Evolutionary conservation across 1,140 invertebrate genomes (phyloP).

Genomic region (Tetramorium alpestre): DNA sequence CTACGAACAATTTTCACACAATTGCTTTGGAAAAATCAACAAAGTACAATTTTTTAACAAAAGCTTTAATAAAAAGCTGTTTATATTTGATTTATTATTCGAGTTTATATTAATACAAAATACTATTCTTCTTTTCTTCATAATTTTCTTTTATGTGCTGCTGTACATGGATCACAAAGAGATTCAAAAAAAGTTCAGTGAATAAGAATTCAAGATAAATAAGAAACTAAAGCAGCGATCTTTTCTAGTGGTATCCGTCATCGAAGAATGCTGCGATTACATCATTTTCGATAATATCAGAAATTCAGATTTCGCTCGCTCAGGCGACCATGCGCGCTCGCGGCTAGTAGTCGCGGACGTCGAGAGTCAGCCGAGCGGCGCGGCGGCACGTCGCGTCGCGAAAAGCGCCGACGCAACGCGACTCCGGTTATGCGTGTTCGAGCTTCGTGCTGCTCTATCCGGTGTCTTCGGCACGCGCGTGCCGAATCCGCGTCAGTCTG

Average conservation of each 20-base stretch:
- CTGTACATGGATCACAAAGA: not conserved
- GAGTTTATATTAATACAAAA: not conserved
- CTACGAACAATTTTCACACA: not conserved
- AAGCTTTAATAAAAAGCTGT: not conserved
- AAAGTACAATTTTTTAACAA: not conserved
- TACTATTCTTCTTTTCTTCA: not conserved
- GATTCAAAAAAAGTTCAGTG: not conserved
- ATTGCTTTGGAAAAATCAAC: not conserved
- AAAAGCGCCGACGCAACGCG: slow-evolving; percentile 16
- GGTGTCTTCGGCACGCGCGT: slow-evolving; percentile 30
- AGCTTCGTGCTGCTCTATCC: slow-evolving; percentile 2
- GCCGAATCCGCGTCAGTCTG: slow-evolving; percentile 6
- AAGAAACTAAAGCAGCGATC: not conserved
- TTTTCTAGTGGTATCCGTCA: not conserved
- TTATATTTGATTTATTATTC: not conserved
- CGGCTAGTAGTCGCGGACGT: not conserved
- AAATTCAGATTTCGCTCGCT: not conserved
- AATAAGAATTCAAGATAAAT: not conserved
- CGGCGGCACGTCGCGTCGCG: not conserved
- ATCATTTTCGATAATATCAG: not conserved
- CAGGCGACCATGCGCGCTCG: not conserved
- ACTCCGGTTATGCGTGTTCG: not conserved
- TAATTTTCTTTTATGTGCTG: not conserved
- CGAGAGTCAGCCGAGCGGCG: not conserved
- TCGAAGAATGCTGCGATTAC: not conserved